Conservation (phyloP, 2,888 invertebrate species). For the Perdita meconis region DNA sequence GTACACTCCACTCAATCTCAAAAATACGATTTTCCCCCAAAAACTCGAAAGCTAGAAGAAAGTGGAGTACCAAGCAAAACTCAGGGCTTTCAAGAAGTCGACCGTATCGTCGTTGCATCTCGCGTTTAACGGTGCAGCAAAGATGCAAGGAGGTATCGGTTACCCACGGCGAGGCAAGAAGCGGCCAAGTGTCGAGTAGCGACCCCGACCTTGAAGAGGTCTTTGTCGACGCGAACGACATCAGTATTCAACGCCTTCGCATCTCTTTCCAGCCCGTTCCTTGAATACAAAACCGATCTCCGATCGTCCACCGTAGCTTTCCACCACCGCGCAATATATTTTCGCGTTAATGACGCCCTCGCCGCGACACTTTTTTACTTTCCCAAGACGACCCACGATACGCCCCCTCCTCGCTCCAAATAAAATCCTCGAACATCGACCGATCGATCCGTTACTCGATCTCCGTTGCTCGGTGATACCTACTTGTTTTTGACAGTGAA, state of each 20-base stretch:
- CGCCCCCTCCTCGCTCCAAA: neutral
- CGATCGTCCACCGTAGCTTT: conserved; percentile 50
- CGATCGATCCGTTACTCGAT: neutral
- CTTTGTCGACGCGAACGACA: conserved; percentile 81
- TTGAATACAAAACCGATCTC: conserved; percentile 76
- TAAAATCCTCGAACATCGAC: neutral
- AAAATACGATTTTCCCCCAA: no score
- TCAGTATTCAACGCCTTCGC: conserved; percentile 83
- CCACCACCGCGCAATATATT: conserved; percentile 62
- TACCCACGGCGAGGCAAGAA: conserved; percentile 36
- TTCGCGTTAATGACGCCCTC: conserved; percentile 42
- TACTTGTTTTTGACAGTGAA: neutral
- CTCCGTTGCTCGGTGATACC: neutral
- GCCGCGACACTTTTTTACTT: conserved; percentile 33
- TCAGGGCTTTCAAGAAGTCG: no score
- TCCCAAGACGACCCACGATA: neutral
- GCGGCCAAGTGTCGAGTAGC: conserved; percentile 70
- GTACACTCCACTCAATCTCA: no score
- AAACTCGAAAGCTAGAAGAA: no score
- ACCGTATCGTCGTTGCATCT: neutral
- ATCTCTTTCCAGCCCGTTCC: conserved; percentile 76
- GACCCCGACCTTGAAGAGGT: conserved; percentile 83
- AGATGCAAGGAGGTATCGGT: conserved; percentile 49
- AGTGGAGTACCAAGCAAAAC: no score
- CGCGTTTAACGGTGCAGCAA: conserved; percentile 48